phyloP scores from a whole-genome alignment of 2,113 vertebrate species.

The Limanda limanda region DNA sequence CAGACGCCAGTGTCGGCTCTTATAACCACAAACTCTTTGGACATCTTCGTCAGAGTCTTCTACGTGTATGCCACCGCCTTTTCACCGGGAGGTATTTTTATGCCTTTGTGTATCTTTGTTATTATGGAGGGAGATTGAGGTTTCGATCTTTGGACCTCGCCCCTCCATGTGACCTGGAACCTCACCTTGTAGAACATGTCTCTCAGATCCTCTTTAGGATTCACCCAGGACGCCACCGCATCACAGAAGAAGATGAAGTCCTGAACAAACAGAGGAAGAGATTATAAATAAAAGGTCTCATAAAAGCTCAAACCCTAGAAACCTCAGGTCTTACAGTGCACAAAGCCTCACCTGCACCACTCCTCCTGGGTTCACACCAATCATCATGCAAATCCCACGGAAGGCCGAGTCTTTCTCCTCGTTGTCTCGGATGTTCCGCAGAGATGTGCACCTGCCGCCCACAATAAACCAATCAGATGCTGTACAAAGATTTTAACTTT shows the following conservation, averaged over 20 bases:
- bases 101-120: too few species aligned
- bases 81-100: too few species aligned
- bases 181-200: constrained; percentile 97
- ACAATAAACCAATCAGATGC: background rate
- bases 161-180: background rate
- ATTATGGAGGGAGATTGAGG: too few species aligned
- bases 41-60: too few species aligned
- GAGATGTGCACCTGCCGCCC: constrained; percentile 88
- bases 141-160: too few species aligned
- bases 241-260: constrained; percentile 98
- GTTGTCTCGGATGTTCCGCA: constrained; percentile 94
- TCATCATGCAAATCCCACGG: constrained; percentile 96
- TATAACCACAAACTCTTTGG: too few species aligned
- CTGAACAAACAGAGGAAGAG: constrained; percentile 65
- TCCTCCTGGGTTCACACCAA: constrained; percentile 93
- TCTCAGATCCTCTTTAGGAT: constrained; percentile 92
- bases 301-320: background rate
- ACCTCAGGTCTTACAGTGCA: background rate
- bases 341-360: constrained; percentile 88
- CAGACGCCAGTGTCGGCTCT: too few species aligned
- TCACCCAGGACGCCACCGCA: constrained; percentile 95
- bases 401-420: constrained; percentile 97
- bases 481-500: too few species aligned
- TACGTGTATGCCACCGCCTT: too few species aligned
- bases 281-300: background rate